Conservation (phyloP, 2,888 invertebrate genomes). For the Brachyopa scutellaris region DNA sequence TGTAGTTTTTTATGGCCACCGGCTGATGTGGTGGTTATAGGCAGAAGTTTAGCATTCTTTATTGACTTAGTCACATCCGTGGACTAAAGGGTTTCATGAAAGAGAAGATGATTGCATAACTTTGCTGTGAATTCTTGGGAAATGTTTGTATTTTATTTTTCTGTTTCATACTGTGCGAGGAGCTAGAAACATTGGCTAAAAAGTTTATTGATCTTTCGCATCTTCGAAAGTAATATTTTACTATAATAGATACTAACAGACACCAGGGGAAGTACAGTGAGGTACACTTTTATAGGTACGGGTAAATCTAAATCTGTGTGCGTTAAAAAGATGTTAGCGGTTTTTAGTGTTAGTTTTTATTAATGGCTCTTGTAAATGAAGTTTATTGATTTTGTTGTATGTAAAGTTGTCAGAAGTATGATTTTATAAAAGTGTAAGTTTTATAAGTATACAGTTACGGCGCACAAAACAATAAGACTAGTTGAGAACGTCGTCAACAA, state of each 20-base stretch:
- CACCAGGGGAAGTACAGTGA: background rate
- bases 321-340: too few relatives aligned
- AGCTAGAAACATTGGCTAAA: slow-evolving; percentile 22
- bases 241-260: too few relatives aligned
- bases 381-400: too few relatives aligned
- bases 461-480: too few relatives aligned
- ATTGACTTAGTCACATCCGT: slow-evolving; percentile 63
- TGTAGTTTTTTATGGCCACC: slow-evolving; percentile 11
- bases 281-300: background rate
- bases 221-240: background rate
- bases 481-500: too few relatives aligned
- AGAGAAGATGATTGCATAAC: slow-evolving; percentile 39
- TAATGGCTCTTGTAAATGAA: too few relatives aligned
- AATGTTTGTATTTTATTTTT: slow-evolving; percentile 7
- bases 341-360: too few relatives aligned
- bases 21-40: slow-evolving; percentile 5
- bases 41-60: slow-evolving; percentile 38
- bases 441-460: too few relatives aligned
- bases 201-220: slow-evolving; percentile 38
- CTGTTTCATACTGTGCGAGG: background rate
- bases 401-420: too few relatives aligned
- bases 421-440: too few relatives aligned
- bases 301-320: too few relatives aligned
- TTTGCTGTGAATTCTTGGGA: slow-evolving; percentile 15
- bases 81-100: slow-evolving; percentile 33